Conservation (phyloP, 2,888 invertebrate species). For the Nomada lathburiana region DNA sequence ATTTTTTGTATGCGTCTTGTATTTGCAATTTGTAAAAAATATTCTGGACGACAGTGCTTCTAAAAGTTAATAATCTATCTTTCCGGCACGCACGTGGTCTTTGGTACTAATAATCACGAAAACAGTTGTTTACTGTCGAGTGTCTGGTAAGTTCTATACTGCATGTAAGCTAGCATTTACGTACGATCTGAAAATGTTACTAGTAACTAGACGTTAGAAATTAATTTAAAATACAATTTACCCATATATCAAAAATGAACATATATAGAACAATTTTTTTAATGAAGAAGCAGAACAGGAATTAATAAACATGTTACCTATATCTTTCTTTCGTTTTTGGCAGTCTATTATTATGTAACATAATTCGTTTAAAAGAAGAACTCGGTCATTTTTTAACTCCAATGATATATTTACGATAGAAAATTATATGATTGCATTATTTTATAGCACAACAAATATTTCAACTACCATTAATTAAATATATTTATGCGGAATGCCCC, state of each 20-base stretch:
- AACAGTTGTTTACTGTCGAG: constrained; percentile 6
- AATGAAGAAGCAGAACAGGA: too few species aligned
- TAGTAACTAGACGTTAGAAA: constrained; percentile 2
- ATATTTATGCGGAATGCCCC: too few species aligned
- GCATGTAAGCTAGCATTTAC: not conserved
- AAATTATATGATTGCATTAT: too few species aligned
- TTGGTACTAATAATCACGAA: constrained; percentile 17
- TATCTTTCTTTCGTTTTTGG: too few species aligned
- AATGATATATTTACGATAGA: too few species aligned
- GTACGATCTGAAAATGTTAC: constrained; percentile 5
- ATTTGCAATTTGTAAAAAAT: constrained; percentile 11
- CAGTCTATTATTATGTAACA: too few species aligned
- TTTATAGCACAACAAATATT: too few species aligned
- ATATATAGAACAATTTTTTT: not conserved
- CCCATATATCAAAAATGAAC: not conserved
- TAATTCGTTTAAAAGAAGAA: too few species aligned
- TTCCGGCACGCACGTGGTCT: constrained; percentile 38
- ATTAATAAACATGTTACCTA: too few species aligned
- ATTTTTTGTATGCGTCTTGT: constrained; percentile 77
- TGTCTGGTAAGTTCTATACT: constrained; percentile 3
- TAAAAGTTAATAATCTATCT: constrained; percentile 3
- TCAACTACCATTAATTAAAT: too few species aligned
- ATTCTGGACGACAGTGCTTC: not conserved
- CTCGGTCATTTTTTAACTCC: too few species aligned
- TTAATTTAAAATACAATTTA: not conserved